Percentiles rank a stretch among this genome's conserved stretches.
These are phyloP conservation scores for Ladona fulva DNA, from an alignment of 1,140 invertebrate genomes.

Conservation along the genomic window DNA sequence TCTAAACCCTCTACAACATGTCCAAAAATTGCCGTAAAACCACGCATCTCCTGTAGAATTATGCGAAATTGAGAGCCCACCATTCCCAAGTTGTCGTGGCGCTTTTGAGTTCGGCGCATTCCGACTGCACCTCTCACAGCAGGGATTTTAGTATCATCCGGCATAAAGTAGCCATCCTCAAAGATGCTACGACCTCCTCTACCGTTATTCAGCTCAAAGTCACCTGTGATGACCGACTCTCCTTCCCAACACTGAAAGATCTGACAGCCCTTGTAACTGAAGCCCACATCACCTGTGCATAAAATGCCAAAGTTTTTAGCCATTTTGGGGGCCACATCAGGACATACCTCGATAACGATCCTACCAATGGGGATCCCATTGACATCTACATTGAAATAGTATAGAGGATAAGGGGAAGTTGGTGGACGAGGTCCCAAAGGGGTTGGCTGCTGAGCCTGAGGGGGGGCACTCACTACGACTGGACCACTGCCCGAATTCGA, in stretches of 20 bases:
- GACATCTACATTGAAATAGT: conserved; percentile 67
- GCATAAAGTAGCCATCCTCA: conserved; percentile 68
- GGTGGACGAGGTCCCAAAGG: conserved; percentile 31
- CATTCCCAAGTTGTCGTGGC: conserved; percentile 67
- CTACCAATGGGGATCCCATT: conserved; percentile 59
- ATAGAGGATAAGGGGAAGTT: conserved; percentile 52
- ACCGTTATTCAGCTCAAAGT: conserved; percentile 73
- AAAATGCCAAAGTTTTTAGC: conserved; percentile 79
- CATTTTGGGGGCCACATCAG: conserved; percentile 80
- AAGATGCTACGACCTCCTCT: conserved; percentile 67
- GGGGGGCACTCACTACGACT: conserved; percentile 37
- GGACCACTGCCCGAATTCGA: conserved; percentile 25
- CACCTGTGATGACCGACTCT: conserved; percentile 66
- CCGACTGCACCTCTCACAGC: conserved; percentile 67
- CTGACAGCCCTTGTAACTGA: conserved; percentile 67
- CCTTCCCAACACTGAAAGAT: conserved; percentile 76
- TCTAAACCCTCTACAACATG: conserved; percentile 72
- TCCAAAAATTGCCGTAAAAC: conserved; percentile 75
- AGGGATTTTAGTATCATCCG: conserved; percentile 69
- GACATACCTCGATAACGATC: conserved; percentile 72
- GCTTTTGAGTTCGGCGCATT: conserved; percentile 71
- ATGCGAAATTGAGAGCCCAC: conserved; percentile 78
- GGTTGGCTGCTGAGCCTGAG: conserved; percentile 30
- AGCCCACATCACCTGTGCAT: conserved; percentile 66
- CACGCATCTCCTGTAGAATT: conserved; percentile 67